Evolutionary conservation across 2,113 vertebrate species (phyloP).

Genomic region (Proteles cristata): DNA sequence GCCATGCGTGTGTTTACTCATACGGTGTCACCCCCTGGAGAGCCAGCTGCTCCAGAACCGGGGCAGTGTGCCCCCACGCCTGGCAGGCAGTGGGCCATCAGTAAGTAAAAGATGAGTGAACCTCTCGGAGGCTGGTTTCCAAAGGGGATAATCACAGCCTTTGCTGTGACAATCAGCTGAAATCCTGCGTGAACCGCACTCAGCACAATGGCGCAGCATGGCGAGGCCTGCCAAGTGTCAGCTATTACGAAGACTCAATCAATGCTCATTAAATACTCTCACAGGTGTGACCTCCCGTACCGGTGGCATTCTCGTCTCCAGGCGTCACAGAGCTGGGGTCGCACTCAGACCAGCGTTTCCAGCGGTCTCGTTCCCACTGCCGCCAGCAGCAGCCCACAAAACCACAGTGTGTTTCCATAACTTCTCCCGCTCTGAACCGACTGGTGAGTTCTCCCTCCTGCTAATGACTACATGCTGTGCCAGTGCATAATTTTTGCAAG

Average conservation of each 20-base stretch:
- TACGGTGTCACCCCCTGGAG: background rate
- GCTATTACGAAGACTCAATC: too few species aligned
- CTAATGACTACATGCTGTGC: background rate
- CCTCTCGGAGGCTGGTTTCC: background rate
- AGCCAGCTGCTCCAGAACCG: background rate
- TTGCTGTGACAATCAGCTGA: background rate
- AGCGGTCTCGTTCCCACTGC: background rate
- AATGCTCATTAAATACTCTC: background rate
- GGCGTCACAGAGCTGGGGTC: accelerated
- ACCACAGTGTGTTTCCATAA: background rate
- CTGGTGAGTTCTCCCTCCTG: background rate
- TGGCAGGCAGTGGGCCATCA: background rate
- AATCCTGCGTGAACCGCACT: background rate
- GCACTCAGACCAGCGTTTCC: background rate
- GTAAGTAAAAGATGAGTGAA: background rate
- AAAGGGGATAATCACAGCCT: background rate
- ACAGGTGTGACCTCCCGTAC: accelerated
- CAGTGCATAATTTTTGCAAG: background rate
- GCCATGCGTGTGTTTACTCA: background rate
- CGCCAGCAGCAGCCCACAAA: background rate
- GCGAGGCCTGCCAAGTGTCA: accelerated
- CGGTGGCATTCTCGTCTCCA: background rate
- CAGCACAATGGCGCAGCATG: background rate
- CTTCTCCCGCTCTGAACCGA: background rate
- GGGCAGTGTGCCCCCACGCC: background rate